phyloP scores from a whole-genome alignment of 2,888 invertebrate genomes.

The Euspilapteryx auroguttella region DNA sequence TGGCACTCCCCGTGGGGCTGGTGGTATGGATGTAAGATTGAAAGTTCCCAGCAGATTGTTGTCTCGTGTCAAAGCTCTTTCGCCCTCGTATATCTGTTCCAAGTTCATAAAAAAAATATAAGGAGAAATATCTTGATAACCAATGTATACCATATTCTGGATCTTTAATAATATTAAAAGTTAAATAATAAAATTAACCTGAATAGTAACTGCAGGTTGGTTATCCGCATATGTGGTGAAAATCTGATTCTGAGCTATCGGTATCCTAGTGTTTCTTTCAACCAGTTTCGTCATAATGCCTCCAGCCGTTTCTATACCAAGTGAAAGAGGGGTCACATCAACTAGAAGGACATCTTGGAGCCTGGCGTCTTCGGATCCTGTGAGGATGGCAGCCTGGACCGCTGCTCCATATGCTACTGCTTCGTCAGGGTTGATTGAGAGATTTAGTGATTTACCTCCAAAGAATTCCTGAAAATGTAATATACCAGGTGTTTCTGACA shows the following conservation, averaged over 20 bases:
- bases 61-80: conserved; percentile 88
- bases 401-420: conserved; percentile 94
- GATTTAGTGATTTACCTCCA: conserved; percentile 80
- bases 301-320: conserved; percentile 83
- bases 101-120: not conserved
- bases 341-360: conserved; percentile 84
- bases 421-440: conserved; percentile 91
- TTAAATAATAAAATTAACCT: too few relatives aligned
- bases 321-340: conserved; percentile 76
- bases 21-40: conserved; percentile 80
- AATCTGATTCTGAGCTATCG: conserved; percentile 75
- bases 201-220: conserved; percentile 86
- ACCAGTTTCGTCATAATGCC: conserved; percentile 86
- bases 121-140: too few relatives aligned
- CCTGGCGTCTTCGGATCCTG: conserved; percentile 66
- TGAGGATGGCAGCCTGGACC: conserved; percentile 90
- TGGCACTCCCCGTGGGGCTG: conserved; percentile 80
- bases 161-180: too few relatives aligned
- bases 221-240: conserved; percentile 94
- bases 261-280: conserved; percentile 79
- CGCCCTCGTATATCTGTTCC: conserved; percentile 79
- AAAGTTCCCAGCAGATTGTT: conserved; percentile 85
- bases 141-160: too few relatives aligned
- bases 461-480: conserved; percentile 73
- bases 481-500: too few relatives aligned